Evolutionary conservation across 53 echinoderm and acorn worm species (phyloP).

Genomic region (Arbacia lixula): DNA sequence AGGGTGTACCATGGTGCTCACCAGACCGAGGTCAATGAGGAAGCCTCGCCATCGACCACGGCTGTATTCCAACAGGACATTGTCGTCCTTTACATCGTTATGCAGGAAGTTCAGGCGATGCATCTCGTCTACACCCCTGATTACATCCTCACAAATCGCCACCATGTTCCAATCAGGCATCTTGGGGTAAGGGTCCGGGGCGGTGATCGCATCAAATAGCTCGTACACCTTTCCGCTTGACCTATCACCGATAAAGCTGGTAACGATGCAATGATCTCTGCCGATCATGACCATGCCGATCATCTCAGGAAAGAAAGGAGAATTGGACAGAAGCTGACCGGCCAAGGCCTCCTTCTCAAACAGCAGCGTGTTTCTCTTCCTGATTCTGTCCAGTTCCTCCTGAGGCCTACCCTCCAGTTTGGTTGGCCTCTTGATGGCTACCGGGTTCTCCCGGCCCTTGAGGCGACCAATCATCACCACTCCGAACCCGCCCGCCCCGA

Average conservation of each 20-base stretch:
- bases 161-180: constrained; percentile 13
- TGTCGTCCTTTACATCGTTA: constrained; percentile 39
- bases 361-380: not conserved
- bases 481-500: constrained; percentile 6
- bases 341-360: constrained; percentile 22
- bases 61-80: not conserved
- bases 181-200: not conserved
- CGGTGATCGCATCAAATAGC: not conserved
- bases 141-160: constrained; percentile 12
- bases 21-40: constrained; percentile 15
- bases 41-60: not conserved
- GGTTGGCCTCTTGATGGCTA: constrained; percentile 4
- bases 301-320: constrained; percentile 12
- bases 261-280: constrained; percentile 5
- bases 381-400: not conserved
- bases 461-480: constrained; percentile 9
- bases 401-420: no score
- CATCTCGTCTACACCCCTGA: not conserved
- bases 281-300: not conserved
- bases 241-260: constrained; percentile 27
- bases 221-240: not conserved
- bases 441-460: not conserved
- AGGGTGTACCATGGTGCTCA: constrained; percentile 8
- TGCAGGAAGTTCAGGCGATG: constrained; percentile 11
- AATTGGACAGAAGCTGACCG: not conserved